Evolutionary conservation across 2,797 vertebrate species (phyloP).

Genomic region (Malacoctenus gilli): DNA sequence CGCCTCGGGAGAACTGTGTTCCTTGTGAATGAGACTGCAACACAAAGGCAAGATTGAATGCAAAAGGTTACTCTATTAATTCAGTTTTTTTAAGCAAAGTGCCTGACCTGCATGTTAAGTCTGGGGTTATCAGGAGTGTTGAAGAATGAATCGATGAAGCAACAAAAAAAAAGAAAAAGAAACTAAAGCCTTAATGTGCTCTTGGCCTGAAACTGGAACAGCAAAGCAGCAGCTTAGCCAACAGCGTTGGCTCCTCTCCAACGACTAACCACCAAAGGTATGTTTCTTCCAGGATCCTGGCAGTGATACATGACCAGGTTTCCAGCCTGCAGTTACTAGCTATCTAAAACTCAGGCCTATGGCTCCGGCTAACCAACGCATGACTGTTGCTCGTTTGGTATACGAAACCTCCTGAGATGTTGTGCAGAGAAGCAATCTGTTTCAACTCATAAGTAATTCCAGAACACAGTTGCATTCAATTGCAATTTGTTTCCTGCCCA

Average conservation of each 20-base stretch:
- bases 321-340: conserved; percentile 42
- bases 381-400: conserved; percentile 45
- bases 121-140: conserved; percentile 26
- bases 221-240: conserved; percentile 39
- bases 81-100: conserved; percentile 2
- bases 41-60: conserved; percentile 23
- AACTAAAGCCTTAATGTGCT: conserved; percentile 18
- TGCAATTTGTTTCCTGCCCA: conserved; percentile 22
- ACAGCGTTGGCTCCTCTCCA: conserved; percentile 53
- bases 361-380: conserved; percentile 50
- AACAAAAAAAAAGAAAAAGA: conserved; percentile 10
- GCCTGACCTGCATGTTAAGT: conserved; percentile 20
- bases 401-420: conserved; percentile 35
- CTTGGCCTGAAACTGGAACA: conserved; percentile 29
- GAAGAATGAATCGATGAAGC: conserved; percentile 33
- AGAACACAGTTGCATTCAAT: conserved; percentile 33
- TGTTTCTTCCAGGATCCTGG: conserved; percentile 41
- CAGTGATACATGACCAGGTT: conserved; percentile 48
- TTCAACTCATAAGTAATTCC: conserved; percentile 62
- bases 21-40: conserved; percentile 22
- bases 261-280: conserved; percentile 53
- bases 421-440: conserved; percentile 43
- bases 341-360: conserved; percentile 42
- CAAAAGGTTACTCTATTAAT: conserved; percentile 33
- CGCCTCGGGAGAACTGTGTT: background rate